Evolutionary conservation across 2,888 invertebrate species (phyloP), one percentile per base, ranked within the genome.

Genomic region (Cyrtodaria siliqua): DNA sequence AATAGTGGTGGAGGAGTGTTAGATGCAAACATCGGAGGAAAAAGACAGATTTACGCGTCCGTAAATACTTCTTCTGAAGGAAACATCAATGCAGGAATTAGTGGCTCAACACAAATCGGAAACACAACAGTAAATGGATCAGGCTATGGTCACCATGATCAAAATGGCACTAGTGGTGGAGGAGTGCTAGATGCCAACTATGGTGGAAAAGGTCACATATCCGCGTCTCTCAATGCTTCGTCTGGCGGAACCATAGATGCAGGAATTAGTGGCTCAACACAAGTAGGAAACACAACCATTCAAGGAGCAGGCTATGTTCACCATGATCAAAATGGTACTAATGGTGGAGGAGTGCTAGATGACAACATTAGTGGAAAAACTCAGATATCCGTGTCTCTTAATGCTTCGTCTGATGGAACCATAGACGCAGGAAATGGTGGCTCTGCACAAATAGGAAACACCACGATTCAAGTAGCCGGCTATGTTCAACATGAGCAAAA

Each of bases 141-240:
- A 16, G 55, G 55, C 3, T 29, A 24, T 12, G 12, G 24, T 26
- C 55, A 55, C 18, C 55, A 55, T 24, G 55, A 55, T 26, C 14
- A 55, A 9, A 55, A 55, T 26, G 55, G 55, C 2, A 55, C 55
- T 27, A 55, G 55, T 29, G 55, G 55, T 16, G 55, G 55, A 55
- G 18, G 14, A 24, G 9, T 16, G 2, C 16, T 29, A 24, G 55
- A n/a, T 8, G 55, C 55, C 18, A 24, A 55, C 27, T 24, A 27
- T 16, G 79, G 74, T 9, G 49, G 44, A 38, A 79, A 70, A 1
- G 33, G 20, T 14, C 62, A 38, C 9, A 20, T 66, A 76, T 75
- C 81, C 9, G 60, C 50, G 2, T 55, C 55, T 8, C 16, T 55
- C 14, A 55, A 55, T 26, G 55, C 55, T 16, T n/a, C 27, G 18